phyloP scores from a whole-genome alignment of 2,113 vertebrate genomes.

The Ictidomys tridecemlineatus region DNA sequence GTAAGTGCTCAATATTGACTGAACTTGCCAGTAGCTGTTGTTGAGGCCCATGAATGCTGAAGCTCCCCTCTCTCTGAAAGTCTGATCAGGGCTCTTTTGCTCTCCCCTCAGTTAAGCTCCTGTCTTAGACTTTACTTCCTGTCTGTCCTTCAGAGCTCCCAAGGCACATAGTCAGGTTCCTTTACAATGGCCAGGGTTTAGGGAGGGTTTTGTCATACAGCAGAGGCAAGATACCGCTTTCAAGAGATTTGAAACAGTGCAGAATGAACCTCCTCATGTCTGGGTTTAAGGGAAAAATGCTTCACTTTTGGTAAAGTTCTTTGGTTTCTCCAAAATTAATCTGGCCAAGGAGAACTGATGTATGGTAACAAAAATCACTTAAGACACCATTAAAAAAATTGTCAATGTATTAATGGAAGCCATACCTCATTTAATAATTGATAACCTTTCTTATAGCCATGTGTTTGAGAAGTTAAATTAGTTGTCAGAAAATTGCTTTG shows the following conservation, averaged over 20 bases:
- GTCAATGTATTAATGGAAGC: slow-evolving; percentile 5
- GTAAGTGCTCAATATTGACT: not conserved
- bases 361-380: slow-evolving; percentile 49
- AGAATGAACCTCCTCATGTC: accelerated
- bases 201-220: not conserved
- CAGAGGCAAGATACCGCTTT: not conserved
- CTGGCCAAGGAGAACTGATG: slow-evolving; percentile 37
- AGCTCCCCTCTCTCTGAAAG: not conserved
- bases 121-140: not conserved
- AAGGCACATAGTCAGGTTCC: not conserved
- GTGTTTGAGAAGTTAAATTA: slow-evolving; percentile 63
- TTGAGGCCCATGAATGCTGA: not conserved
- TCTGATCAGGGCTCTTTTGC: not conserved
- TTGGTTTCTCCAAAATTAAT: slow-evolving; percentile 46
- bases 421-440: slow-evolving; percentile 63
- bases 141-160: not conserved
- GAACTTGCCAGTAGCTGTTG: not conserved
- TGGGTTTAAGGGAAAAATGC: not conserved
- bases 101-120: not conserved
- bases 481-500: slow-evolving; percentile 71
- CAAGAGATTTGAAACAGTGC: not conserved
- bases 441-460: slow-evolving; percentile 57
- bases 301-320: slow-evolving; percentile 27
- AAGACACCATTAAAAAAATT: slow-evolving; percentile 51
- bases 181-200: not conserved